These are phyloP conservation scores for Apteryx owenii DNA, from an alignment of 2,113 vertebrate genomes.

Conservation along the genomic window DNA sequence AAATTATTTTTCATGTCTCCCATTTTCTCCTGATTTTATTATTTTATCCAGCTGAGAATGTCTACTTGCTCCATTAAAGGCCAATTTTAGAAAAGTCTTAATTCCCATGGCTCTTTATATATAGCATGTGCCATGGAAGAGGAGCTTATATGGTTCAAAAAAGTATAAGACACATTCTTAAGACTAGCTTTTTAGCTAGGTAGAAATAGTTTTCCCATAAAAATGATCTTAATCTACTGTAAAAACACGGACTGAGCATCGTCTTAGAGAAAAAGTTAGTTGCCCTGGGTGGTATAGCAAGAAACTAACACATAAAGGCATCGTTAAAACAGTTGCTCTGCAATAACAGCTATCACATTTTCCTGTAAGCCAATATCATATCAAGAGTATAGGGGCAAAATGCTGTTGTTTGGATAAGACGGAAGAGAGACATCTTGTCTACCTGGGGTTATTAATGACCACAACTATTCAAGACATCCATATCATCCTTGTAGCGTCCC, in stretches of 20 bases:
- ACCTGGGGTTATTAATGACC: neutral
- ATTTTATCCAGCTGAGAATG: neutral
- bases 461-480: neutral
- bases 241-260: neutral
- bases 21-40: neutral
- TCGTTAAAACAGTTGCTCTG: neutral
- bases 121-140: neutral
- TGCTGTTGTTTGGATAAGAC: neutral
- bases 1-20: neutral
- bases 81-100: neutral
- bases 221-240: neutral
- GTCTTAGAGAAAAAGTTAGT: neutral
- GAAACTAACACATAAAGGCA: neutral
- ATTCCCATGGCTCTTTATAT: neutral
- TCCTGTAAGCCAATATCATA: neutral
- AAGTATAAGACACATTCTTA: neutral
- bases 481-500: neutral
- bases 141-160: neutral
- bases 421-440: neutral
- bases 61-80: neutral
- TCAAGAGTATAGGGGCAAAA: neutral
- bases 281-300: neutral
- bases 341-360: neutral
- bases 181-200: neutral
- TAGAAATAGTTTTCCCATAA: neutral